Percentiles rank a stretch among this genome's conserved stretches.
Evolutionary conservation across 2,113 vertebrate species (phyloP).

Genomic region (Lethenteron camtschaticum): DNA sequence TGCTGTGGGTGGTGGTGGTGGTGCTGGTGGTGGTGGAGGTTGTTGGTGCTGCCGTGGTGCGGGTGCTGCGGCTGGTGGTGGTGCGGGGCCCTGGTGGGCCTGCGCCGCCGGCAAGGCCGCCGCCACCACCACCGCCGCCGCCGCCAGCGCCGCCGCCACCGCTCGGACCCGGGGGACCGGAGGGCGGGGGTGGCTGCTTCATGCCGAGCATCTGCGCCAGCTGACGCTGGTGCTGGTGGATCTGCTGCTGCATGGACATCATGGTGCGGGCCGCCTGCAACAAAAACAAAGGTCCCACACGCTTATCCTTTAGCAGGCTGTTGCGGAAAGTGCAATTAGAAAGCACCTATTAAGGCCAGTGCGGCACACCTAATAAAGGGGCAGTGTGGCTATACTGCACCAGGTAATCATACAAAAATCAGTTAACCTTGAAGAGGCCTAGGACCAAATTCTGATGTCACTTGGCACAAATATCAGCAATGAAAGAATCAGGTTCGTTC

Average conservation of each 20-base stretch:
- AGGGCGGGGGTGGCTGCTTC: conserved; percentile 47
- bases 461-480: too few species aligned
- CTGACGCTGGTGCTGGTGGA: conserved; percentile 69
- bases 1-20: conserved; percentile 28
- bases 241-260: conserved; percentile 46
- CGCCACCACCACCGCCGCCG: conserved; percentile 42
- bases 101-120: conserved; percentile 55
- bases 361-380: too few species aligned
- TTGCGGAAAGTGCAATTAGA: too few species aligned
- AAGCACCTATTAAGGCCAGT: too few species aligned
- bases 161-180: conserved; percentile 7
- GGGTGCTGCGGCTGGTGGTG: conserved; percentile 39
- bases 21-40: conserved; percentile 55
- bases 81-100: conserved; percentile 54
- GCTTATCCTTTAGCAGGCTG: too few species aligned
- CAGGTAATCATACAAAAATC: too few species aligned
- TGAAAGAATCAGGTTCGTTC: too few species aligned
- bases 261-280: conserved; percentile 35
- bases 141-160: too few species aligned
- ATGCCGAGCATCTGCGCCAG: conserved; percentile 60
- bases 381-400: too few species aligned
- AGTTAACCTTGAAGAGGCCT: too few species aligned
- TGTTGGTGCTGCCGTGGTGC: conserved; percentile 38
- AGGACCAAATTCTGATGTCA: too few species aligned
- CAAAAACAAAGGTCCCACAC: neutral